Evolutionary conservation across 1,140 invertebrate genomes (phyloP).

Genomic region (Odontomachus brunneus): DNA sequence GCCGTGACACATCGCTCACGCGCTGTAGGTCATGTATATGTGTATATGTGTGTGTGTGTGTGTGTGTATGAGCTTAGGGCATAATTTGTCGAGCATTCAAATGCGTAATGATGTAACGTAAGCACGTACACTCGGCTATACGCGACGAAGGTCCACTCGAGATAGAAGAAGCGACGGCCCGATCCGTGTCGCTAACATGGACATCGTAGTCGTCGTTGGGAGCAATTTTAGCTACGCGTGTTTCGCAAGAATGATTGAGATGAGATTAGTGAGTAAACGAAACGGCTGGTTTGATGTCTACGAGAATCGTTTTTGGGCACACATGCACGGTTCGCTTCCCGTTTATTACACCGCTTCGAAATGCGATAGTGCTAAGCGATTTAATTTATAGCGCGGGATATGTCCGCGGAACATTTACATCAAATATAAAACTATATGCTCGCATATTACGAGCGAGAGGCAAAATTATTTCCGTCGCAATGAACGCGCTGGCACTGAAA

Average conservation of each 20-base stretch:
- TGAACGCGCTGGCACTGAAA: not conserved
- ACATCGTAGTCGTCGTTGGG: not conserved
- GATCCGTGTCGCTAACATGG: constrained; percentile 14
- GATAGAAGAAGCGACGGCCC: constrained; percentile 14
- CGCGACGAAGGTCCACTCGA: constrained; percentile 9
- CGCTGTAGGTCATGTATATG: not conserved
- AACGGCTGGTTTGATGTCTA: not conserved
- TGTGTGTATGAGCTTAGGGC: constrained; percentile 1
- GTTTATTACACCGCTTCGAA: not conserved
- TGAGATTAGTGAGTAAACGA: constrained; percentile 17
- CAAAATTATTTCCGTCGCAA: constrained; percentile 2
- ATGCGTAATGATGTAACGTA: constrained; percentile 67
- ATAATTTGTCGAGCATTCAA: constrained; percentile 72
- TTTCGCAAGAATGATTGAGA: constrained; percentile 24
- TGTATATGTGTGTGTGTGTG: not conserved
- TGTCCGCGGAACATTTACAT: not conserved
- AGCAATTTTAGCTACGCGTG: constrained; percentile 8
- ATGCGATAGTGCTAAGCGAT: not conserved
- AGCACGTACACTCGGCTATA: constrained; percentile 48
- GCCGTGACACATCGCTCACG: constrained; percentile 24
- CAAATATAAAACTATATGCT: not conserved
- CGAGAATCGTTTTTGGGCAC: not conserved
- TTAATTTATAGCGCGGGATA: not conserved
- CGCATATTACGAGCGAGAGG: not conserved
- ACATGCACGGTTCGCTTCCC: not conserved